Evolutionary conservation across 2,888 invertebrate genomes (phyloP), one percentile per base, ranked within the genome.

Genomic region (Limnephilus rhombicus): DNA sequence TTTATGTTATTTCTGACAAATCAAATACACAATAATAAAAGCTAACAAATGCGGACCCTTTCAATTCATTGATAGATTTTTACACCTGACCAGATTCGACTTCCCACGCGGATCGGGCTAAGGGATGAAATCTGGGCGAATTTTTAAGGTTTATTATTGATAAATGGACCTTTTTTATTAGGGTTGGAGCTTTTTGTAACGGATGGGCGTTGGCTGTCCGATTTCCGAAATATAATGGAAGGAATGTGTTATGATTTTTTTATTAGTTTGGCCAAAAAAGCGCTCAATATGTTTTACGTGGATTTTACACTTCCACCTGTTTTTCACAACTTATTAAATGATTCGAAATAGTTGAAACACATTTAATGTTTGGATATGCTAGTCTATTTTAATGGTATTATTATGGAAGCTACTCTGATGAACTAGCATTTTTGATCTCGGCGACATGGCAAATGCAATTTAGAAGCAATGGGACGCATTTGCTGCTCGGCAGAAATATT

Each of bases 41-140:
- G 9, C 13, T 41, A 34, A 83, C 83, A 85, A 86, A 86, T 45
- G 41, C 13, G 12, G 29, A 29, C 45, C 45, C 45, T 29, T 31
- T 90, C 49, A 34, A 29, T 92, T 91, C 92, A 92, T 92, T 92
- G 90, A 92, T 90, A 88, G 80, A 92, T 85, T 41, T 87, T 90
- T 90, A 90, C 92, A 92, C 92, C 92, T 92, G 92, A 92, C 90
- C 89, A 90, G 83, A 92, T 92, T 89, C 90, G 49, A 49, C 85
- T 91, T 88, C 85, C 83, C 83, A 90, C 92, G 91, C 68, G 34
- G 86, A 29, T n/a, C n/a, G 24, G 68, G 68, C 68, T 7, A 68
- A 68, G 68, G 68, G 86, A 86, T 45, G 29, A n/a, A 45, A 86
- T 45, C 13, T 34, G 29, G n/a, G 41, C 45, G n/a, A 45, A 86